Evolutionary conservation across 1,140 invertebrate species (phyloP), one percentile per base, ranked within the genome.

Genomic region (Olivierus martensii): DNA sequence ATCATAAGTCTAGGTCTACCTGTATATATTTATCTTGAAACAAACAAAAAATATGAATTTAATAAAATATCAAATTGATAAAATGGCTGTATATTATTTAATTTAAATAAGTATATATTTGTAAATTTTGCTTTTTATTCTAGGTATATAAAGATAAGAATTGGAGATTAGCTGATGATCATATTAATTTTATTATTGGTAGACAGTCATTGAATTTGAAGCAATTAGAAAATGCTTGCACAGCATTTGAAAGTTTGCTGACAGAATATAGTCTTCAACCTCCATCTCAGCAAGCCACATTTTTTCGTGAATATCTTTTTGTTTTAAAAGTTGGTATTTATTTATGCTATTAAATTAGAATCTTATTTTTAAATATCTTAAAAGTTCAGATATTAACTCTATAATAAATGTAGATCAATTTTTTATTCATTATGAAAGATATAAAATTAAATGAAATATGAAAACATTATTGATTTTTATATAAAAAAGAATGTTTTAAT

Each of bases 171-270:
- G 85, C 91, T 7, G 85, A 89, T 71, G 90, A 96, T 75, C 90
- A 95, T 70, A 92, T 96, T 61, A 82, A 92, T 67, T 92, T 88
- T 66, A 92, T 87, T 10, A 82, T 94, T 61, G 90, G 89, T 3
- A 79, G 87, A 56, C 83, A 92, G 66, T 87, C 87, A 17, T 79
- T 82, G 57, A 80, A 82, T 62, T 72, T 94, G 45, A 83, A 84
- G 65, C 76, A 79, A 63, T 69, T 82, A 51, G 71, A 78, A 54
- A 82, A 85, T 59, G 82, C 89, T 12, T 79, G 82, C 38, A 69
- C 76, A 51, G 84, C 87, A 51, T 87, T 92, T 66, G 77, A 82
- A 47, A 80, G 81, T 63, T 73, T 94, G 42, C 69, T 95, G 7
- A 80, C 77, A 52, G 79, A 79, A 14, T 74, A 79, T 18, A 87